Percentiles rank a stretch among this genome's conserved stretches.
Conservation (phyloP, 2,888 invertebrate species). For the Cinara cedri region DNA sequence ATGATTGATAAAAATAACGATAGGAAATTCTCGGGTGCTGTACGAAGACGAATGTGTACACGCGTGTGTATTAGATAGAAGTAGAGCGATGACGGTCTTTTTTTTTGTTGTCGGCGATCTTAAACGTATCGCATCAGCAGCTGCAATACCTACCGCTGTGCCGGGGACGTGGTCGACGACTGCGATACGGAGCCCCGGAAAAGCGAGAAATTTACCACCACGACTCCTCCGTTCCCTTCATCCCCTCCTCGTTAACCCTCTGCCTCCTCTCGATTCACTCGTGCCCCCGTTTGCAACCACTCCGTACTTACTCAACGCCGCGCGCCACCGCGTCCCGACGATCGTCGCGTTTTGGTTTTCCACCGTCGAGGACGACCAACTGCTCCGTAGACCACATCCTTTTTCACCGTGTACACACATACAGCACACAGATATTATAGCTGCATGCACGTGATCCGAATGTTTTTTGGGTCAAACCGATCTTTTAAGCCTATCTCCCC, state of each 20-base stretch:
- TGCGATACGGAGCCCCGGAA: slow-evolving; percentile 54
- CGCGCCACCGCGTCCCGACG: not conserved
- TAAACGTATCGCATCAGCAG: slow-evolving; percentile 9
- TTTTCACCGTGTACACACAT: not conserved
- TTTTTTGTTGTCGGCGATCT: no score
- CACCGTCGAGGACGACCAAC: slow-evolving; percentile 3
- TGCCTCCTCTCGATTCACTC: not conserved
- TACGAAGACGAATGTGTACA: no score
- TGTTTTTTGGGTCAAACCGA: slow-evolving; percentile 50
- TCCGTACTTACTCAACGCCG: not conserved
- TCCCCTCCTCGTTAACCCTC: no score
- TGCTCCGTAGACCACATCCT: slow-evolving; percentile 27
- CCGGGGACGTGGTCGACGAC: slow-evolving; percentile 52
- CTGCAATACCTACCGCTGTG: slow-evolving; percentile 49
- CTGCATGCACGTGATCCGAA: slow-evolving; percentile 47
- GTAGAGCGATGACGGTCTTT: no score
- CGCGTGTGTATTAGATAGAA: no score
- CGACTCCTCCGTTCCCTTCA: not conserved
- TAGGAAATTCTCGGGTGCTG: no score
- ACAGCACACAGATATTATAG: slow-evolving; percentile 20
- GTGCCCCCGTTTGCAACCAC: no score
- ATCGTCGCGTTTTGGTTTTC: no score
- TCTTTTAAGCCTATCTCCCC: slow-evolving; percentile 38
- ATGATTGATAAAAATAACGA: not conserved
- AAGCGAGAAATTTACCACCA: slow-evolving; percentile 50